phyloP scores from a whole-genome alignment of 2,113 vertebrate genomes.

The Heterocephalus glaber region DNA sequence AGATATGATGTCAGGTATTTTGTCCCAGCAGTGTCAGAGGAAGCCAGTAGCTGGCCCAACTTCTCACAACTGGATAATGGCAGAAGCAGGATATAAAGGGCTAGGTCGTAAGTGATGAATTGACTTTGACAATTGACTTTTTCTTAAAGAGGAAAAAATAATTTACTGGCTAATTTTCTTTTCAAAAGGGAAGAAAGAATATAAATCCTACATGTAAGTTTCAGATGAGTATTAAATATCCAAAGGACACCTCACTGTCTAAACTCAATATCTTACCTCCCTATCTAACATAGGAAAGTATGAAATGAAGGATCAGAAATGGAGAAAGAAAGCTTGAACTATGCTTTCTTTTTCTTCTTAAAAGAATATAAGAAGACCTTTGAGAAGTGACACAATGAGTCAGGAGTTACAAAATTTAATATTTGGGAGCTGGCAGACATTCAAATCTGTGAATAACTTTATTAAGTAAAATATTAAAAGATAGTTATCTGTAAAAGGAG shows the following conservation, averaged over 20 bases:
- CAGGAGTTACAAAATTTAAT: background rate
- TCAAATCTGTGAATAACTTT: conserved; percentile 18
- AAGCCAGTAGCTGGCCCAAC: background rate
- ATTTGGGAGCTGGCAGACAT: background rate
- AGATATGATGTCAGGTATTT: too few species aligned
- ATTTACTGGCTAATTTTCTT: background rate
- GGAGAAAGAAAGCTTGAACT: background rate
- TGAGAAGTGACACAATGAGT: background rate
- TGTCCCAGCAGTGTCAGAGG: background rate
- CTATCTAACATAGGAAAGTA: background rate
- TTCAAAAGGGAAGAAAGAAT: background rate
- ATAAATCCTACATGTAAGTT: background rate
- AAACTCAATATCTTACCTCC: background rate
- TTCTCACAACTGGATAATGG: background rate
- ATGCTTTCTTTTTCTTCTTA: background rate
- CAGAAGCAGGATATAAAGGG: background rate
- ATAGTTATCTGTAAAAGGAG: conserved; percentile 12
- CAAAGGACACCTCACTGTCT: background rate
- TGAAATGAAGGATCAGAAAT: background rate
- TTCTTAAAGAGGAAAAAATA: background rate
- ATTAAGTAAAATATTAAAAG: background rate
- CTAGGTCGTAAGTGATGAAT: background rate
- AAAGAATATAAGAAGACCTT: background rate
- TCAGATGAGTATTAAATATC: background rate
- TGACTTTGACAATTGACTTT: background rate